Conservation (phyloP, 92 coral and sea anemone genomes). For the Heliopora coerulea region DNA sequence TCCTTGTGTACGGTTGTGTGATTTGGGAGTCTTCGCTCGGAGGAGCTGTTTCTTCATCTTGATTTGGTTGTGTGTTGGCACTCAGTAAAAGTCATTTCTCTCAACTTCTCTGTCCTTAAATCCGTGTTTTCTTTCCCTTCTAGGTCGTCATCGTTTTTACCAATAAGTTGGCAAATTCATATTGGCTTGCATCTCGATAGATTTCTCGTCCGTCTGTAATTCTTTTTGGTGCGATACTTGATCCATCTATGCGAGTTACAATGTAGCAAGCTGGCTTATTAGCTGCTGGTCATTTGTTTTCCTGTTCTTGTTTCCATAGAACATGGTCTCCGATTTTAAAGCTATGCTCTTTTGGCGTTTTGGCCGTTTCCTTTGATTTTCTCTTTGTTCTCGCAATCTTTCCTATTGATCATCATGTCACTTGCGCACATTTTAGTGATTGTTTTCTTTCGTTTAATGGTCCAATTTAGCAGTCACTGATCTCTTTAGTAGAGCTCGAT, state of each 20-base stretch:
- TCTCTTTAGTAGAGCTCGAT: neutral
- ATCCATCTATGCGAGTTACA: slow-evolving; percentile 52
- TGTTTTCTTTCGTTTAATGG: no score
- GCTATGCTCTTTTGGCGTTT: slow-evolving; percentile 37
- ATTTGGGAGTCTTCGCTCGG: no score
- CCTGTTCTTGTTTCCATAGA: slow-evolving; percentile 51
- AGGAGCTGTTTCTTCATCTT: no score
- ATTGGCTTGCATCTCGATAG: slow-evolving; percentile 40
- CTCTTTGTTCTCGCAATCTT: no score
- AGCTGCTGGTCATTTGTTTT: slow-evolving; percentile 58
- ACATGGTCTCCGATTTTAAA: slow-evolving; percentile 51
- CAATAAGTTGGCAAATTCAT: slow-evolving; percentile 32
- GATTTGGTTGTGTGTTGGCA: no score
- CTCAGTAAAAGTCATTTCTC: no score
- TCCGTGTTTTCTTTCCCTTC: no score
- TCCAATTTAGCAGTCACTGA: neutral
- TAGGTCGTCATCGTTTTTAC: neutral
- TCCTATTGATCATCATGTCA: no score
- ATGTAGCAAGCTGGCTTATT: slow-evolving; percentile 59
- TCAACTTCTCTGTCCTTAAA: no score
- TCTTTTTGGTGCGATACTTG: slow-evolving; percentile 55
- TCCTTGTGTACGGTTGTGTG: no score
- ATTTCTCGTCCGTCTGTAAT: slow-evolving; percentile 48
- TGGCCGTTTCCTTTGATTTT: neutral
- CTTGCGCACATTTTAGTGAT: no score